Conservation (phyloP, 1,140 invertebrate genomes). For the Brachionus asplanchnoidis region DNA sequence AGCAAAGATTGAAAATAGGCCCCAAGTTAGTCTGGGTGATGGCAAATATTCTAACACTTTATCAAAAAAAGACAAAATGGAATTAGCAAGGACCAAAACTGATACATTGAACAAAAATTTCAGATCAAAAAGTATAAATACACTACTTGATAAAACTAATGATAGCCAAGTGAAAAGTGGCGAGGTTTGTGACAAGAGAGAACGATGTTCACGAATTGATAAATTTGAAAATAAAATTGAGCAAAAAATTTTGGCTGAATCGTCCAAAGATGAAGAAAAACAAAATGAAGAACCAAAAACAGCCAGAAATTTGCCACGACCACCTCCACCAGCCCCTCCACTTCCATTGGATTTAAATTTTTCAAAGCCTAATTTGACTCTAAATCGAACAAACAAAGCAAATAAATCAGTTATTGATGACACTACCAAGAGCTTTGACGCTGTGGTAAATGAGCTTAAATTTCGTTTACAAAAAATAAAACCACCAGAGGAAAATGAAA, state of each 20-base stretch:
- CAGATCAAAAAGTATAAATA: not conserved
- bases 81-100: not conserved
- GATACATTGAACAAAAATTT: not conserved
- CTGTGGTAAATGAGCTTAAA: conserved; percentile 39
- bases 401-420: not conserved
- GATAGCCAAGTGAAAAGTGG: not conserved
- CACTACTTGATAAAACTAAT: not conserved
- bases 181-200: not conserved
- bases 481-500: not conserved
- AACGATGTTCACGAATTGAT: not conserved
- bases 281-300: not conserved
- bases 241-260: not conserved
- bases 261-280: not conserved
- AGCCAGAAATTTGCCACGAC: not conserved
- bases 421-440: conserved; percentile 21
- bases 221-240: conserved; percentile 15
- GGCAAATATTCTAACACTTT: not conserved
- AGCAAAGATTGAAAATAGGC: not conserved
- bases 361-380: not conserved
- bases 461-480: conserved; percentile 18
- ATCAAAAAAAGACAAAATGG: not conserved
- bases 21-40: not conserved
- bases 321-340: conserved; percentile 21
- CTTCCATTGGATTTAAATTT: conserved; percentile 9
- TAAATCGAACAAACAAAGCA: not conserved